Evolutionary conservation across 1,140 invertebrate genomes (phyloP).

Genomic region (Samia ricini): DNA sequence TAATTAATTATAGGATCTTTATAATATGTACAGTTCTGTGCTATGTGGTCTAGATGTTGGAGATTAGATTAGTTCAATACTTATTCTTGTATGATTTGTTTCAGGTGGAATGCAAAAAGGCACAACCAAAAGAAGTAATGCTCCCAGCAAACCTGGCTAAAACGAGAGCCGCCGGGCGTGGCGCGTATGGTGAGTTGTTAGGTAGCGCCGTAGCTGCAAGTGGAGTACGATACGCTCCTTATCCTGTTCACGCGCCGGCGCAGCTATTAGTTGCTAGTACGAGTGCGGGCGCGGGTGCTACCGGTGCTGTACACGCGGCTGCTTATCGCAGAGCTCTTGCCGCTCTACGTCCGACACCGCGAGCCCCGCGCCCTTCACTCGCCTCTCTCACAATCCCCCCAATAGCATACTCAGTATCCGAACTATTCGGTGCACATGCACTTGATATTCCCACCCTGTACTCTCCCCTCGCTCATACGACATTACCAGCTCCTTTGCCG

Average conservation of each 20-base stretch:
- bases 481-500: conserved; percentile 70
- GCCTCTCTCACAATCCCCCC: conserved; percentile 59
- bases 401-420: conserved; percentile 70
- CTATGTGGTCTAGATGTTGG: not conserved
- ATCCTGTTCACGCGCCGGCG: conserved; percentile 78
- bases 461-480: conserved; percentile 65
- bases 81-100: conserved; percentile 41
- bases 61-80: not conserved
- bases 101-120: conserved; percentile 99
- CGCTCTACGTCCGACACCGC: conserved; percentile 64
- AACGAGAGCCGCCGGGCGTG: conserved; percentile 93
- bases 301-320: conserved; percentile 44
- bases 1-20: not conserved
- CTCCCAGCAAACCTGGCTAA: conserved; percentile 95
- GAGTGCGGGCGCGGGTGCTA: conserved; percentile 63
- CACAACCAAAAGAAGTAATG: conserved; percentile 99
- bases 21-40: not conserved
- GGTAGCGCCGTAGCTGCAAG: conserved; percentile 82
- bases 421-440: conserved; percentile 68
- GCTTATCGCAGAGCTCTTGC: conserved; percentile 71
- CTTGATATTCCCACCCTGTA: conserved; percentile 70
- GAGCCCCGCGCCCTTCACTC: conserved; percentile 62
- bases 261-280: conserved; percentile 78
- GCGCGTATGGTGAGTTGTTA: conserved; percentile 97
- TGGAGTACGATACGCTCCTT: conserved; percentile 82